phyloP scores from a whole-genome alignment of 2,888 invertebrate genomes.

The Caenorhabditis plicata region DNA sequence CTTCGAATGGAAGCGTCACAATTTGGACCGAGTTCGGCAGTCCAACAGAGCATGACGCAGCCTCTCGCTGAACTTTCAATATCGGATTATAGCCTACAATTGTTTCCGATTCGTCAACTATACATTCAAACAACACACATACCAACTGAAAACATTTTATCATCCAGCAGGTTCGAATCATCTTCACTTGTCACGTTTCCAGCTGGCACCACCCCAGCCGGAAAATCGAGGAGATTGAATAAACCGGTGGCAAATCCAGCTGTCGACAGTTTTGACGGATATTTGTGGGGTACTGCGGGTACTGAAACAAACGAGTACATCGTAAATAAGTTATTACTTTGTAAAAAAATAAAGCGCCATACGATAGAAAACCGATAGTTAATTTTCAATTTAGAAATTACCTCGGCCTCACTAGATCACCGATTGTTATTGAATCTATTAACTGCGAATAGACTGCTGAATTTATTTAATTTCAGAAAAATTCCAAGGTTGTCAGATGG shows the following conservation, averaged over 20 bases:
- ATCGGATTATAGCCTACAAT: conserved; percentile 46
- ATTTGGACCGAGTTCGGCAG: conserved; percentile 56
- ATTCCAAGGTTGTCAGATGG: too few species aligned
- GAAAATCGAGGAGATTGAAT: conserved; percentile 67
- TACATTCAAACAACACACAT: conserved; percentile 18
- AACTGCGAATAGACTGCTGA: too few species aligned
- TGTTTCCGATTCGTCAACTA: not conserved
- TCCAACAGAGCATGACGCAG: conserved; percentile 42
- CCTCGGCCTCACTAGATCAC: too few species aligned
- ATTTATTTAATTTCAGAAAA: too few species aligned
- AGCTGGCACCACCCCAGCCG: conserved; percentile 66
- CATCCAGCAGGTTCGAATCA: conserved; percentile 43
- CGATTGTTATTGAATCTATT: too few species aligned
- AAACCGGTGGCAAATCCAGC: conserved; percentile 62
- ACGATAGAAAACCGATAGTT: not conserved
- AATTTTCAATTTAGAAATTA: too few species aligned
- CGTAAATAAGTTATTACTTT: too few species aligned
- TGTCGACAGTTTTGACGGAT: conserved; percentile 47
- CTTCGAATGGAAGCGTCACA: conserved; percentile 50
- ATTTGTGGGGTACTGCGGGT: conserved; percentile 57
- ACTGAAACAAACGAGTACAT: conserved; percentile 35
- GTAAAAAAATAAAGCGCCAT: not conserved
- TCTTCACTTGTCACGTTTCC: conserved; percentile 60
- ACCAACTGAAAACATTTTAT: conserved; percentile 50
- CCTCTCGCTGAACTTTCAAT: conserved; percentile 45